Base-by-base conservation (phyloP, 2,113 vertebrate genomes). In the Protobothrops flavoviridis region DNA sequence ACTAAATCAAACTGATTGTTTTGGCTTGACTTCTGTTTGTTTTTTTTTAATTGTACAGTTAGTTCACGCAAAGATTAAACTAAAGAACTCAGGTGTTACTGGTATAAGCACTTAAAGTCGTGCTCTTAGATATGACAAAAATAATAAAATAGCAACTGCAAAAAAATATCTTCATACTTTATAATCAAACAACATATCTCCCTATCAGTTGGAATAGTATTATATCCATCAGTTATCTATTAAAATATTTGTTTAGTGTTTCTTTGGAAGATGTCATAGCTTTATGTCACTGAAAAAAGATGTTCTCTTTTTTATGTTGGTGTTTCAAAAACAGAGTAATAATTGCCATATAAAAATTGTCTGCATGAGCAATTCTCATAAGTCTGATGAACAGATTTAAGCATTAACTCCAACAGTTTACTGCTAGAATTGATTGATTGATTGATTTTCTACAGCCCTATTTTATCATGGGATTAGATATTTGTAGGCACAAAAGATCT, bases 281-380 rank as follows among this genome's bases (percentile, higher is more conserved):
- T 74, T 57, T 94, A 89, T 92, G 69, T 1, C 5, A 88, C 91
- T 96, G 92, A 69, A 96, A 95, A 96, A 87, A 52, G 7, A 57
- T 94, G 91, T 94, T 95, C 93, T 96, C 33, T 81, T 81, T 95
- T 96, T 97, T 94, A 95, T 93, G 55, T 33, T 55, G 20, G 53
- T 90, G 69, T 93, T 85, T 96, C 95, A 96, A 96, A 92, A 96
- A 95, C 94, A 94, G 88, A 96, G 96, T 97, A 95, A 97, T 97
- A 96, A 94, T 69, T 91, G 88, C 95, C 95, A 94, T 96, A 97
- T 96, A 97, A 95, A 96, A 96, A 96, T 97, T 94, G 96, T 97
- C 97, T 97, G 93, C 97, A 95, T 97, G 85, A 96, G 95, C 56
- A 95, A 96, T 95, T 96, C 90, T 96, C 90, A 50, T 94, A 96